Base-by-base conservation (phyloP, 1,140 invertebrate species). In the Cyrtorhinus lividipennis region DNA sequence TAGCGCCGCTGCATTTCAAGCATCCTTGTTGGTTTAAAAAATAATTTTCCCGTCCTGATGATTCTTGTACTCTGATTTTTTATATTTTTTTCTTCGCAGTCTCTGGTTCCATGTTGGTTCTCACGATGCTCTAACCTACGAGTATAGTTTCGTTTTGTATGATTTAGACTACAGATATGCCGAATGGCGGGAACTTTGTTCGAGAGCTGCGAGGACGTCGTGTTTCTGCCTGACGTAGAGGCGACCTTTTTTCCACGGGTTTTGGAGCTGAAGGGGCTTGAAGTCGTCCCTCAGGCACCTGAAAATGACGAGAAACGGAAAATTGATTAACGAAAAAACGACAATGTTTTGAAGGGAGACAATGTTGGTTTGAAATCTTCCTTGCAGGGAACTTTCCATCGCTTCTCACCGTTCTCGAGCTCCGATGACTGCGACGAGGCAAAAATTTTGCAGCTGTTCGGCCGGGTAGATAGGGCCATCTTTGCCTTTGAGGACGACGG, bases 201-300 rank as follows among this genome's bases (percentile, higher is more conserved):
- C 87, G 2, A 93, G 78, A 12, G 90, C 90, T 0, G 90, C 90
- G 12, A 92, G 74, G 1, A 92, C 83, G 69, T 93, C 88, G 67
- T 89, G 88, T 71, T 90, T 92, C 68, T 89, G 85, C 24, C 93
- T 76, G 0, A 97, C 90, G 73, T 93, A 96, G 25, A 97, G 76
- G 20, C 90, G 78, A 0, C 94, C 93, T 70, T 91, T 91, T 60
- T 89, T 86, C 94, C 94, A 98, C 0, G 93, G 93, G 74, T 93
- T 93, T 71, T 96, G 92, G 24, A 98, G 74, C 67, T 92, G 86
- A 1, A 97, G 75, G 0, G 92, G 90, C 68, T 89, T 87, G 71
- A 95, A 96, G 72, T 97, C 92, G 68, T 96, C 92, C 12, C 92
- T 77, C 0, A 98, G 77, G 71, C 93, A 94, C 20, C 48, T 53